phyloP scores from a whole-genome alignment of 2,113 vertebrate genomes.

The Anhinga anhinga region DNA sequence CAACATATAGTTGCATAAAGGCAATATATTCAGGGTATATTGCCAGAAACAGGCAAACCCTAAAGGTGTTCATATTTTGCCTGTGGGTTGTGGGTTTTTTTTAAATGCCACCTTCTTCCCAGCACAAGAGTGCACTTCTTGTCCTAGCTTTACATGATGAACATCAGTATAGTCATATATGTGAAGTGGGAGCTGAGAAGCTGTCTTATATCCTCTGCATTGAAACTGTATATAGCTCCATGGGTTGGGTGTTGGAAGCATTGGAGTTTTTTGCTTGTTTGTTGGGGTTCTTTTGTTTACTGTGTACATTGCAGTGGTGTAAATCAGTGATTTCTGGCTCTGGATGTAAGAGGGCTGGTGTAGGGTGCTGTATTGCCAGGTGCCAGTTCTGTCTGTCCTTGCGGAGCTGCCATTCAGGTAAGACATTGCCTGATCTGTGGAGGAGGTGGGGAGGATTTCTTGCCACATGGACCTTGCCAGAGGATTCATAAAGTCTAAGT shows the following conservation, averaged over 20 bases:
- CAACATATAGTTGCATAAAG: not conserved
- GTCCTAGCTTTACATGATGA: no score
- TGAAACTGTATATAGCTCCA: not conserved
- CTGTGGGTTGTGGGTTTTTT: not conserved
- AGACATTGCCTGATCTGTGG: not conserved
- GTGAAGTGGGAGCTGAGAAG: not conserved
- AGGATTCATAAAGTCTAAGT: not conserved
- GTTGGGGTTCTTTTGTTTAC: not conserved
- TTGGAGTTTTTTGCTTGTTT: no score
- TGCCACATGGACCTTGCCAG: not conserved
- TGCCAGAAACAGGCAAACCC: not conserved
- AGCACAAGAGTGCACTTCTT: not conserved
- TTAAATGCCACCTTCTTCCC: not conserved
- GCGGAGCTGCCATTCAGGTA: fast-evolving
- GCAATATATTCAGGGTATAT: not conserved
- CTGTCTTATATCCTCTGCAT: not conserved
- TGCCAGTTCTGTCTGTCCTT: not conserved
- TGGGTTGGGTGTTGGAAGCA: not conserved
- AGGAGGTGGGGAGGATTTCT: not conserved
- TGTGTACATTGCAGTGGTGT: not conserved
- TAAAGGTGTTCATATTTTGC: not conserved
- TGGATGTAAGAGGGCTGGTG: not conserved
- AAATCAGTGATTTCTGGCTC: not conserved
- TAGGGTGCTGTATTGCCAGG: not conserved
- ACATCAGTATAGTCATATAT: not conserved